Evolutionary conservation across 2,888 invertebrate genomes (phyloP).

Genomic region (Cheilosia impressa): DNA sequence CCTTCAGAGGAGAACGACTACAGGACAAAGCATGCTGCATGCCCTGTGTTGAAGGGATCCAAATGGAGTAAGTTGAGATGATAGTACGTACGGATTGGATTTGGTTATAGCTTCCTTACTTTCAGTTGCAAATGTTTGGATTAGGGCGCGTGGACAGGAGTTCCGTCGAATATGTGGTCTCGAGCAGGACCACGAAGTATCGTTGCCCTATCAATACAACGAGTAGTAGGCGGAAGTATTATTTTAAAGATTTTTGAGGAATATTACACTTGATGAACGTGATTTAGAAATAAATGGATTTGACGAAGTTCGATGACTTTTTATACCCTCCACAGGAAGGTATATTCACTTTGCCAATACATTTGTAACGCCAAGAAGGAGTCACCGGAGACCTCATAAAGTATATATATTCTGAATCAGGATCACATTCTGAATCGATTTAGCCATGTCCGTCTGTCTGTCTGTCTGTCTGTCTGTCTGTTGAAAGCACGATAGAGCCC

Average conservation of each 20-base stretch:
- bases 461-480: no score
- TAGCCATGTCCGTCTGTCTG: no score
- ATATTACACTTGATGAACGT: no score
- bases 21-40: slow-evolving; percentile 81
- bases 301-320: no score
- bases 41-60: slow-evolving; percentile 81
- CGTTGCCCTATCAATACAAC: slow-evolving; percentile 74
- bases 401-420: no score
- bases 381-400: no score
- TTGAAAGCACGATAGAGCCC: no score
- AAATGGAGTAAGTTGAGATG: slow-evolving; percentile 76
- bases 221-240: slow-evolving; percentile 14
- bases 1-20: slow-evolving; percentile 79
- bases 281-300: no score
- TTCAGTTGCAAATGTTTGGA: slow-evolving; percentile 93
- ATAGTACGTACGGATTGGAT: background rate
- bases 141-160: slow-evolving; percentile 92
- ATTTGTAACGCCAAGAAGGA: no score
- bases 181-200: slow-evolving; percentile 78
- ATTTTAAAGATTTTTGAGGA: background rate
- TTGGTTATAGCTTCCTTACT: slow-evolving; percentile 45
- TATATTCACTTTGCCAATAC: no score
- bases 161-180: slow-evolving; percentile 86
- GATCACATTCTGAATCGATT: no score
- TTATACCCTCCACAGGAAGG: no score